These are phyloP conservation scores for Oscheius sp. DNA, from an alignment of 2,888 invertebrate genomes.

Conservation along the genomic window DNA sequence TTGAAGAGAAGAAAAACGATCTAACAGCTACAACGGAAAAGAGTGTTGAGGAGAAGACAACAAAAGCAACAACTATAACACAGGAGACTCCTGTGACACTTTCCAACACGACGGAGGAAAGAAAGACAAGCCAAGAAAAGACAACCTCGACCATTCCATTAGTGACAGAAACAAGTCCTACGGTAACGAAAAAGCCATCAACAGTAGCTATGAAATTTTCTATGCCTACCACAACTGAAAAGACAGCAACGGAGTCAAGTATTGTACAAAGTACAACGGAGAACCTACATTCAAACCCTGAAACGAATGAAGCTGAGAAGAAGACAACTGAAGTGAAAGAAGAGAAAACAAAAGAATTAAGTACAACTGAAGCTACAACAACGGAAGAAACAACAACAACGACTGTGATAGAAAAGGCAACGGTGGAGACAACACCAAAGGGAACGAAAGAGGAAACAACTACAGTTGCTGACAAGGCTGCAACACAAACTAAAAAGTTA, in stretches of 20 bases:
- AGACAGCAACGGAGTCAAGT: neutral
- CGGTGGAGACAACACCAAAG: neutral
- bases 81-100: neutral
- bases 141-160: neutral
- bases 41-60: neutral
- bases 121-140: neutral
- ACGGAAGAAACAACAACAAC: neutral
- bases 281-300: neutral
- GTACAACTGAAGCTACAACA: neutral
- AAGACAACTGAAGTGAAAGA: neutral
- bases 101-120: neutral
- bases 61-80: neutral
- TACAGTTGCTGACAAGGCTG: neutral
- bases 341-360: neutral
- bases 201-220: neutral
- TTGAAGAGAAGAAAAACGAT: neutral
- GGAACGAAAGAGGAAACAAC: neutral
- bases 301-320: neutral
- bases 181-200: neutral
- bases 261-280: neutral
- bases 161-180: neutral
- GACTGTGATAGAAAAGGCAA: neutral
- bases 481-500: neutral
- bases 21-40: neutral
- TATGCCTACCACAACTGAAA: neutral